phyloP scores from a whole-genome alignment of 2,113 vertebrate species.

The Pimephales promelas region DNA sequence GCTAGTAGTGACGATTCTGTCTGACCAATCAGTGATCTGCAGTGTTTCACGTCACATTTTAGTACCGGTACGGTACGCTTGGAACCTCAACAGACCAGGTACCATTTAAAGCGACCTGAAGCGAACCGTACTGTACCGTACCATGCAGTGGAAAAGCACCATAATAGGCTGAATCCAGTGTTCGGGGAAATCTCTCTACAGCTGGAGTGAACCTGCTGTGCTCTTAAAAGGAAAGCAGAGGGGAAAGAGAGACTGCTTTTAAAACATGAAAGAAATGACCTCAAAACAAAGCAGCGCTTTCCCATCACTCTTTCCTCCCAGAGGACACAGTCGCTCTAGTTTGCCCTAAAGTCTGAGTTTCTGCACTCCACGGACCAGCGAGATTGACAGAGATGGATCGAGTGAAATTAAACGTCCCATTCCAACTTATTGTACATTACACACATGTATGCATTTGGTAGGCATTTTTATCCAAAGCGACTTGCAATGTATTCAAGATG shows the following conservation, averaged over 20 bases:
- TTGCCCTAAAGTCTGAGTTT: constrained; percentile 25
- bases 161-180: constrained; percentile 13
- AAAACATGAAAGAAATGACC: constrained; percentile 53
- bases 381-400: constrained; percentile 2
- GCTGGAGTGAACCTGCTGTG: constrained; percentile 30
- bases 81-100: too few relatives aligned
- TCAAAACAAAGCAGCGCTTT: constrained; percentile 45
- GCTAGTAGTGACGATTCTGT: too few relatives aligned
- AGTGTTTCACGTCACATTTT: too few relatives aligned
- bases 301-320: constrained; percentile 21
- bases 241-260: constrained; percentile 43
- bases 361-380: constrained; percentile 2
- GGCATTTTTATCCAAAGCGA: constrained; percentile 1
- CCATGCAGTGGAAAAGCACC: too few relatives aligned
- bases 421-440: constrained; percentile 10
- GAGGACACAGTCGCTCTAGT: constrained; percentile 17
- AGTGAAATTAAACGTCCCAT: constrained; percentile 15
- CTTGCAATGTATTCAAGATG: neutral
- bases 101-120: too few relatives aligned
- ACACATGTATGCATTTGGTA: constrained; percentile 25
- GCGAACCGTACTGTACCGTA: too few relatives aligned
- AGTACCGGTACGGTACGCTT: too few relatives aligned
- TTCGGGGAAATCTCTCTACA: constrained; percentile 15
- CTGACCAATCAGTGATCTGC: too few relatives aligned
- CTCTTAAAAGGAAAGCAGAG: constrained; percentile 30